These are phyloP conservation scores for Scomberomorus guttatus DNA, from an alignment of 2,797 vertebrate species.

Conservation along the genomic window DNA sequence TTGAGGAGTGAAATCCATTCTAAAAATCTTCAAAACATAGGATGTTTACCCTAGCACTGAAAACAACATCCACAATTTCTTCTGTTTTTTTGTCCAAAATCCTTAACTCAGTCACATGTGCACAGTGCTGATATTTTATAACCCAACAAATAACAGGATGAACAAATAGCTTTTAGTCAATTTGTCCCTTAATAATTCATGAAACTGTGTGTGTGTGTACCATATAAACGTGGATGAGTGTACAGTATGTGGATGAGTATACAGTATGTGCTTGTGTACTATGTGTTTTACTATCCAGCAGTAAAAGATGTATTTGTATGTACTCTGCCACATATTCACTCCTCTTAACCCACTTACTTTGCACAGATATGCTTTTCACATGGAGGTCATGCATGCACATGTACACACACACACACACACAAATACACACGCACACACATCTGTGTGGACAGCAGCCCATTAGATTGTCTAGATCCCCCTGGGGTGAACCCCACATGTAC, in stretches of 20 bases:
- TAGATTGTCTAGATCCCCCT: background rate
- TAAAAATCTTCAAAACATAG: background rate
- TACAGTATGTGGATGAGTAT: background rate
- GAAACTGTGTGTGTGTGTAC: constrained; percentile 3
- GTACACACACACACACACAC: background rate
- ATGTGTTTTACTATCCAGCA: constrained; percentile 14
- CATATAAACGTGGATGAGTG: background rate
- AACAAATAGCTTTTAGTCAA: constrained; percentile 23
- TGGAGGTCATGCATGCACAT: background rate
- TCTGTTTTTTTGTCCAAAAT: background rate
- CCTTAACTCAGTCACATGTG: background rate
- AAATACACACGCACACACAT: background rate
- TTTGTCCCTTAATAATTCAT: constrained; percentile 54
- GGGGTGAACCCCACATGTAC: background rate
- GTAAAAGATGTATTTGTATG: background rate
- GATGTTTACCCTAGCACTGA: background rate
- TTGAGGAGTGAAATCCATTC: background rate
- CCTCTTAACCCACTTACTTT: constrained; percentile 21
- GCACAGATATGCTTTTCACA: constrained; percentile 5
- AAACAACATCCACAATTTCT: background rate
- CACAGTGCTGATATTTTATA: background rate
- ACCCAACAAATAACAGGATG: background rate
- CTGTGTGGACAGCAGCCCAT: background rate
- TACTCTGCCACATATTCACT: constrained; percentile 5
- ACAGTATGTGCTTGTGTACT: background rate